A percentile compares a stretch with the other conserved stretches of the same genome.
Conservation (phyloP, 1,140 invertebrate species). For the Heterodera schachtii region DNA sequence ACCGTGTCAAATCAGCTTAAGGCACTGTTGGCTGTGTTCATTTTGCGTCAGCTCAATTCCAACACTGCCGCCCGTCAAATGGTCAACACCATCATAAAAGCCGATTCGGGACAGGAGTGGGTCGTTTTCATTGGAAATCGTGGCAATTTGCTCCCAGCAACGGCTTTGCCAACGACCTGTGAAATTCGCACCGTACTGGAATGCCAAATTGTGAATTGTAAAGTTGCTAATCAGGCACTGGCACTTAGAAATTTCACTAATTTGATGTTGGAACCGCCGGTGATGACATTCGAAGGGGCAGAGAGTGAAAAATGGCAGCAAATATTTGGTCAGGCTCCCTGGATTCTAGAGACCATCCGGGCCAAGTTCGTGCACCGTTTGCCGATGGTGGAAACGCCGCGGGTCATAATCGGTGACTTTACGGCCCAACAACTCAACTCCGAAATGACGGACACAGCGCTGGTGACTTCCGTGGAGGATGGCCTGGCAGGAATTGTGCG, state of each 20-base stretch:
- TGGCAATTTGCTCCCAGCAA: not conserved
- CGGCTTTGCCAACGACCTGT: not conserved
- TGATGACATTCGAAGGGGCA: not conserved
- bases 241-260: not conserved
- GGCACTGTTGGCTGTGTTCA: not conserved
- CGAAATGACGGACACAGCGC: not conserved
- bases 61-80: not conserved
- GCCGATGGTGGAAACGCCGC: not conserved
- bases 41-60: not conserved
- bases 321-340: not conserved
- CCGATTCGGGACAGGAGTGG: slow-evolving; percentile 5
- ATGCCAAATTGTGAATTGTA: not conserved
- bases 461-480: not conserved
- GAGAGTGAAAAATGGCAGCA: not conserved
- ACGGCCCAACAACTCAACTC: not conserved
- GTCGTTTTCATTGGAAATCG: not conserved
- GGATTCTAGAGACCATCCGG: not conserved
- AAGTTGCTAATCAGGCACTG: slow-evolving; percentile 1
- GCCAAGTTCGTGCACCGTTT: not conserved
- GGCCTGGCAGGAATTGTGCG: not conserved
- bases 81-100: not conserved
- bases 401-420: not conserved
- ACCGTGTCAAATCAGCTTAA: not conserved
- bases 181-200: not conserved
- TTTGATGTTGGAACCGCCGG: not conserved